Evolutionary conservation across 2,888 invertebrate species (phyloP), one percentile per base, ranked within the genome.

Genomic region (Cephalotes varians): DNA sequence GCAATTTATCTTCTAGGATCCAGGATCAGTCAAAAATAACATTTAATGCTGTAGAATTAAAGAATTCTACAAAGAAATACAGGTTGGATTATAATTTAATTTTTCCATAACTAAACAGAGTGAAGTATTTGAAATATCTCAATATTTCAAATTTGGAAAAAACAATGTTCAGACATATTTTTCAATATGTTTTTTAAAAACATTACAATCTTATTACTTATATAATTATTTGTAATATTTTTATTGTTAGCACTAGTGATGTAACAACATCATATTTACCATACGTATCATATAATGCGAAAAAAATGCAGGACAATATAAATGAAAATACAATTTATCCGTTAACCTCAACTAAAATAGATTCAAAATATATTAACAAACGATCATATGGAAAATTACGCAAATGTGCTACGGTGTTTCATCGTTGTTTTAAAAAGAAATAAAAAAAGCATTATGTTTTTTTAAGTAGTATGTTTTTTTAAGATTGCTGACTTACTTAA

Each of bases 201-300:
- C 12, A 18, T 47, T 62, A 44, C 6, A 60, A 9, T 25, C 1
- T 34, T 47, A 21, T 56, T 51, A 31, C 1, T 28, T 60, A 2
- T 21, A 34, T 60, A 60, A 60, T 60, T n/a, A 34, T 31, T 15
- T 34, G 31, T 12, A 71, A 37, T 7, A 60, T 60, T 74, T 74
- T 62, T 74, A 1, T 60, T 60, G 18, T 21, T 34, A 74, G 47
- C 21, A 1, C 1, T 9, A 34, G 2, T 34, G 34, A 34, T 34
- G 15, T 6, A 15, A 31, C 58, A 0, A 56, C 31, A 18, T 18
- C 3, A 0, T 56, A 56, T 12, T 0, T 10, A 4, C 18, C 51
- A 10, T n/a, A n/a, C 49, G 4, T 34, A 5, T 5, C 34, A 49
- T 49, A 15, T 6, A 2, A 1, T 49, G 9, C 18, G n/a, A 12